These are phyloP conservation scores for Pheosia tremula DNA, from an alignment of 2,888 invertebrate genomes.

Conservation along the genomic window DNA sequence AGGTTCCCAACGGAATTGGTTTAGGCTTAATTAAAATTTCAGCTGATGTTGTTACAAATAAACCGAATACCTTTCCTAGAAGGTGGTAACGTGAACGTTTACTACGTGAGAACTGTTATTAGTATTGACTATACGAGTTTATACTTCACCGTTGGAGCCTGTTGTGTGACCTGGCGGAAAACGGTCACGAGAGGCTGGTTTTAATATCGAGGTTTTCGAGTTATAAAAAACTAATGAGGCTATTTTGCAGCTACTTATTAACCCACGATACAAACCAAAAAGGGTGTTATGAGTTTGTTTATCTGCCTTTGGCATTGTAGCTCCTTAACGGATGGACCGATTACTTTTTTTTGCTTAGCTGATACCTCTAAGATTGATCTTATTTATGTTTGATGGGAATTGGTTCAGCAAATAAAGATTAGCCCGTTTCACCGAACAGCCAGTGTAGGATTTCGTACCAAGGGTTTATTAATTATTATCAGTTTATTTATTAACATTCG, in stretches of 20 bases:
- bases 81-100: constrained; percentile 40
- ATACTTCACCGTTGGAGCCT: constrained; percentile 26
- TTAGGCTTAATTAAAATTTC: constrained; percentile 49
- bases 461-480: no score
- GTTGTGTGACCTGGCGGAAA: constrained; percentile 25
- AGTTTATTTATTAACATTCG: no score
- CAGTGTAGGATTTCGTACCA: no score
- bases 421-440: no score
- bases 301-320: no score
- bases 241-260: not conserved
- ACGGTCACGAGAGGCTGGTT: constrained; percentile 22
- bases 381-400: no score
- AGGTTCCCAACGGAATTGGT: constrained; percentile 39
- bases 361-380: no score
- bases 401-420: no score
- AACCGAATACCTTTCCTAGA: constrained; percentile 48
- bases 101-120: constrained; percentile 27
- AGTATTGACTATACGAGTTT: constrained; percentile 29
- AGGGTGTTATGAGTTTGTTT: no score
- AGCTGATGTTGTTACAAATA: constrained; percentile 39
- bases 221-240: not conserved
- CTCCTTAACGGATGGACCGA: no score
- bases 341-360: no score
- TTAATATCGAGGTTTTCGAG: constrained; percentile 5
- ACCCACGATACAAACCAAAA: no score